These are phyloP conservation scores for Drosophila neutralis DNA, from an alignment of 2,888 invertebrate genomes.

Conservation along the genomic window DNA sequence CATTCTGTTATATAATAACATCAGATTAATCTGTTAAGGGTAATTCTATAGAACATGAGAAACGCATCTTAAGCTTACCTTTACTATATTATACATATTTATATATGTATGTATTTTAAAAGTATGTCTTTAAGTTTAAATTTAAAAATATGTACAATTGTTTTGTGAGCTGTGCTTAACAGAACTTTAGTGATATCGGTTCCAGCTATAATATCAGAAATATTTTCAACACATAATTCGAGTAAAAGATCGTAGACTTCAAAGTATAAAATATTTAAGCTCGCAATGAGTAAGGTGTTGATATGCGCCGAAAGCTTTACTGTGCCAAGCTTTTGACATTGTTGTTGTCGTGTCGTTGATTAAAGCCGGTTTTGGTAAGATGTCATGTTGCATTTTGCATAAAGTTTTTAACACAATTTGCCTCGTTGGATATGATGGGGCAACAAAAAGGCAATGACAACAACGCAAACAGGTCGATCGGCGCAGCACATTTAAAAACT, in stretches of 20 bases:
- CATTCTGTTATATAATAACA: background rate
- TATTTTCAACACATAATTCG: background rate
- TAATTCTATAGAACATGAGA: background rate
- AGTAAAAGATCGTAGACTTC: background rate
- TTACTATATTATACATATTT: background rate
- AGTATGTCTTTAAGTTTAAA: background rate
- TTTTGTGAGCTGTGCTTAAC: background rate
- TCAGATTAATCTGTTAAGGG: background rate
- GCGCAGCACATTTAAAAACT: conserved; percentile 37
- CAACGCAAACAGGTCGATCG: conserved; percentile 50
- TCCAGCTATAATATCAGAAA: background rate
- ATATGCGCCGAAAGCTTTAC: conserved; percentile 1
- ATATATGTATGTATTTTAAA: background rate
- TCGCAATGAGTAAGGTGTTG: background rate
- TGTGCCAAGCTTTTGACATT: conserved; percentile 10
- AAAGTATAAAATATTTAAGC: background rate
- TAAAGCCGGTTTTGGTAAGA: conserved; percentile 62
- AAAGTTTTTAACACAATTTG: conserved; percentile 43
- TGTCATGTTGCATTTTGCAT: conserved; percentile 65
- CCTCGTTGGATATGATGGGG: conserved; percentile 4
- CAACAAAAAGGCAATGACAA: conserved; percentile 14
- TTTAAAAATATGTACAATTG: background rate
- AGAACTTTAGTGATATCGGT: background rate
- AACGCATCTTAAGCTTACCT: background rate
- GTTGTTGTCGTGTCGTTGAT: background rate